Conservation (phyloP, 1,140 invertebrate species). For the Epicauta chinensis region DNA sequence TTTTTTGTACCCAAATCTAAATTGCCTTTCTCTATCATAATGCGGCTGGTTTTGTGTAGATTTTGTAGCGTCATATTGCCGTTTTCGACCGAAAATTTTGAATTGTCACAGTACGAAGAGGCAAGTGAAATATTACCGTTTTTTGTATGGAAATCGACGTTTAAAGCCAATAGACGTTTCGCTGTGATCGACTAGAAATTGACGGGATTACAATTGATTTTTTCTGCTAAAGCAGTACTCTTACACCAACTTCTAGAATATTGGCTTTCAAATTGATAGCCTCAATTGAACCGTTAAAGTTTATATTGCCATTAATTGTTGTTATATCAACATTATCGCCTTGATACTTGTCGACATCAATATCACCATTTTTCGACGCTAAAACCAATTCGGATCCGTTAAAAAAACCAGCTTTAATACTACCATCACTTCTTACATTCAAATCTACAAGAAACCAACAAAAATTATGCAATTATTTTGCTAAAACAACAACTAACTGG, state of each 20-base stretch:
- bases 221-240: neutral
- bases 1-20: no score
- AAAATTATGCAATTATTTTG: neutral
- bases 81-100: conserved; percentile 21
- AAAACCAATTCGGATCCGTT: conserved; percentile 23
- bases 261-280: conserved; percentile 18
- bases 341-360: conserved; percentile 28
- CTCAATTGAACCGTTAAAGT: conserved; percentile 25
- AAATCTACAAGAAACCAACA: conserved; percentile 26
- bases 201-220: neutral
- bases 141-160: conserved; percentile 14
- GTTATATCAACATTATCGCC: conserved; percentile 21
- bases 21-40: conserved; percentile 24
- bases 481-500: conserved; percentile 24
- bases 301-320: conserved; percentile 26
- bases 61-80: conserved; percentile 28
- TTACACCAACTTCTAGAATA: conserved; percentile 24
- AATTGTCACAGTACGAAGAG: conserved; percentile 28
- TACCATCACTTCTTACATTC: conserved; percentile 19
- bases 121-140: conserved; percentile 24
- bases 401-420: conserved; percentile 25
- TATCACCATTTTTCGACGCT: conserved; percentile 20
- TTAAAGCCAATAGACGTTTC: conserved; percentile 21
- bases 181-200: conserved; percentile 25
- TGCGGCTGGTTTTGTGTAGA: conserved; percentile 26